Percentiles rank a stretch among this genome's conserved stretches.
Conservation (phyloP, 2,797 vertebrate genomes). For the Chiloscyllium punctatum region DNA sequence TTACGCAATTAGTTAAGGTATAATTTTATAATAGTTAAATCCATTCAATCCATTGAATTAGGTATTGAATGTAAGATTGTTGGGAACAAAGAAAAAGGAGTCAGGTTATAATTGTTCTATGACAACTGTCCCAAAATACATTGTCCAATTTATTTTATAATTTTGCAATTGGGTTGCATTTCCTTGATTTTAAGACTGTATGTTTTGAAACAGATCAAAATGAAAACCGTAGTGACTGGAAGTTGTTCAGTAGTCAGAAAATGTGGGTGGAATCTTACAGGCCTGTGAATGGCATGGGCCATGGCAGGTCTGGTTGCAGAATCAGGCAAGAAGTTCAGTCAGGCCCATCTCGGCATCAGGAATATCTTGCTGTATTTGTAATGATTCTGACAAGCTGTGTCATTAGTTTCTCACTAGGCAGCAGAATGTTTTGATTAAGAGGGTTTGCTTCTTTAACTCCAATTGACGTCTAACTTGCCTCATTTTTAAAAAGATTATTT, state of each 20-base stretch:
- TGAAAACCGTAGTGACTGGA: neutral
- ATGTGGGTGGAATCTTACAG: neutral
- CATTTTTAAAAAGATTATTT: too few relatives aligned
- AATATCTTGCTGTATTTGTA: too few relatives aligned
- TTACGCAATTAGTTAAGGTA: neutral
- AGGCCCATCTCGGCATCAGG: too few relatives aligned
- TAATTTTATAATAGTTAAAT: neutral
- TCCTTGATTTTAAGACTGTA: neutral
- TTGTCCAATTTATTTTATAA: neutral
- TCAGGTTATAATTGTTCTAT: neutral
- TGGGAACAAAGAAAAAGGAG: neutral
- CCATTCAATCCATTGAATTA: neutral
- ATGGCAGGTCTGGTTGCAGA: neutral
- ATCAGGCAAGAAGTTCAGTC: too few relatives aligned
- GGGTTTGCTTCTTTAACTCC: too few relatives aligned
- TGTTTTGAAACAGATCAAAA: neutral
- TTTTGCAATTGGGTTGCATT: neutral
- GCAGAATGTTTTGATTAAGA: too few relatives aligned
- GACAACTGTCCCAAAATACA: neutral
- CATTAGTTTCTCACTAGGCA: too few relatives aligned
- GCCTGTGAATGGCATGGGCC: too few relatives aligned
- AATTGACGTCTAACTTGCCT: too few relatives aligned
- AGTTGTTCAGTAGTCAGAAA: neutral
- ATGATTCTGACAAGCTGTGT: too few relatives aligned
- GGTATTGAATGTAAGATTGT: too few relatives aligned